Base-by-base conservation (phyloP, 2,113 vertebrate genomes). In the Oreotrochilus melanogaster region DNA sequence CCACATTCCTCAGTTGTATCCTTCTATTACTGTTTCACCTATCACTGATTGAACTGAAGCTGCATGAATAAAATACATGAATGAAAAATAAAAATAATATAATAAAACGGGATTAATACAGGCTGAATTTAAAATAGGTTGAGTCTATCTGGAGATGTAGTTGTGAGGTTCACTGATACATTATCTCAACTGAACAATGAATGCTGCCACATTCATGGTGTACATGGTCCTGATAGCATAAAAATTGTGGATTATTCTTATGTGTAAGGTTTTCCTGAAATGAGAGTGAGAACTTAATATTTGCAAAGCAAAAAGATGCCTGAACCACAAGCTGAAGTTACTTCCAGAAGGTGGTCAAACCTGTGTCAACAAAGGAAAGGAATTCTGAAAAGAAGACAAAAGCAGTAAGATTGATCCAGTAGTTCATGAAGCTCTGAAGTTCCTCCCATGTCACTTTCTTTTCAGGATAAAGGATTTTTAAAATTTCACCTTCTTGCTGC, bases 1-100 rank as follows among this genome's bases (percentile, higher is more conserved):
- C 0, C 10, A 54, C 27, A 42, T 35, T 42, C 23, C 33, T 8
- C 11, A 62, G 0, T 11, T 50, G 7, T 30, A 54, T 45, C 48
- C 24, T 14, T 58, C 43, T 73, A 11, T 53, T 60, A 25, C 19
- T 61, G 5, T 51, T 61, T 71, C 43, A 25, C 24, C 10, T 43
- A 30, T 10, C 45, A 35, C 10, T 48, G 33, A 33, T 60, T 73
- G 42, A 87, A 39, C 30, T 53, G 65, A 78, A 61, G 23, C 30
- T 65, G 48, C 39, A 30, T 3, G 2, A 15, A 31, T 17, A 21
- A 25, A 88, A 18, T 23, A 8, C 3, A 74, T 21, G 45, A 47
- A 76, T 51, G 16, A 73, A 50, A 74, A 88, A 35, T 5, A 60
- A 51, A 28, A 18, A 75, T 23, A 51, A 51, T 61, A 51, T 33